Percentiles rank a stretch among this genome's conserved stretches.
Conservation (phyloP, 2,888 invertebrate genomes). For the Parnassius orleans region DNA sequence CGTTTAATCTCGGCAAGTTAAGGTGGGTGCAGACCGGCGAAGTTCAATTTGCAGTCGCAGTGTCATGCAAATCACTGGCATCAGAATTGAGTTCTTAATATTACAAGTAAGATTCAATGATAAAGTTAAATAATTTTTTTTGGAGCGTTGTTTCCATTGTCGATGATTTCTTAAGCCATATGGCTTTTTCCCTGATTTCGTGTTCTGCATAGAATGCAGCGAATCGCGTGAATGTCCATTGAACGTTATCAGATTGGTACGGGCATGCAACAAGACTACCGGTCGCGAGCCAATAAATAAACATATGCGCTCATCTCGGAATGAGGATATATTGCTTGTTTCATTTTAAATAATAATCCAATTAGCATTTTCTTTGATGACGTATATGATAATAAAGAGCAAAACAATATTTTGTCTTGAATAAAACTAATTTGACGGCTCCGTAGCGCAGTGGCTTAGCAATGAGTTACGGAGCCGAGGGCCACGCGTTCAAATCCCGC, state of each 20-base stretch:
- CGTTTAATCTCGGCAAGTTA: slow-evolving; percentile 69
- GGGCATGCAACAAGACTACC: slow-evolving; percentile 57
- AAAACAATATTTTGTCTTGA: too few species aligned
- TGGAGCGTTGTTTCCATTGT: too few species aligned
- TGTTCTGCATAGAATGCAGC: slow-evolving; percentile 37
- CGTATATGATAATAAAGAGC: too few species aligned
- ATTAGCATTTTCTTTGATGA: neutral
- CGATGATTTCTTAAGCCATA: neutral
- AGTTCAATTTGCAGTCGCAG: slow-evolving; percentile 38
- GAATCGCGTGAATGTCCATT: slow-evolving; percentile 54
- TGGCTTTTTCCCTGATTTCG: slow-evolving; percentile 23
- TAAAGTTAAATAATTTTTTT: too few species aligned
- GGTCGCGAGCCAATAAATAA: slow-evolving; percentile 47
- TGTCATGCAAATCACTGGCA: neutral
- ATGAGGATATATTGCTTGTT: slow-evolving; percentile 42
- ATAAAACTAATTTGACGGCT: too few species aligned
- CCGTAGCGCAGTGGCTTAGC: too few species aligned
- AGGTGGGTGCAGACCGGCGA: slow-evolving; percentile 56
- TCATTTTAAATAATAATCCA: slow-evolving; percentile 33
- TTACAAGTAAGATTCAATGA: too few species aligned
- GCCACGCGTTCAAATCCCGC: too few species aligned
- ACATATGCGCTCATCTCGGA: slow-evolving; percentile 38
- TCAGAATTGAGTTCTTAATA: too few species aligned
- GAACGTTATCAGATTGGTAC: slow-evolving; percentile 58
- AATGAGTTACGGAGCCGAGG: too few species aligned